Percentiles rank a stretch among this genome's conserved stretches.
These are phyloP conservation scores for Meliscaeva auricollis DNA, from an alignment of 2,888 invertebrate genomes.

Conservation along the genomic window DNA sequence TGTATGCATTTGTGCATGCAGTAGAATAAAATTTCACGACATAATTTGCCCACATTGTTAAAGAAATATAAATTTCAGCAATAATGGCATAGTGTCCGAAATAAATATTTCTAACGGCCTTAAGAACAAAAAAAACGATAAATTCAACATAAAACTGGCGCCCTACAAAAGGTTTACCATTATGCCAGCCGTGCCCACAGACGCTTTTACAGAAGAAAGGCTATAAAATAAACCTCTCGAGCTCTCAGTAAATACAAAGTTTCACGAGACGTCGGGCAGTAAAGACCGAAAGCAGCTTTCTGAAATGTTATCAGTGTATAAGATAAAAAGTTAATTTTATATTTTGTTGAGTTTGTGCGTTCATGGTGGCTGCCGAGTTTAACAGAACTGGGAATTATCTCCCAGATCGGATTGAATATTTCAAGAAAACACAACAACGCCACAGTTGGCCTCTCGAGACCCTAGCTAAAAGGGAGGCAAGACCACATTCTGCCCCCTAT, in stretches of 20 bases:
- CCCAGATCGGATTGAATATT: constrained; percentile 45
- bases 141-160: no score
- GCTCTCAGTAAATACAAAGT: constrained; percentile 1
- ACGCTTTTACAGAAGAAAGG: neutral
- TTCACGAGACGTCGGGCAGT: neutral
- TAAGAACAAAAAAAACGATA: no score
- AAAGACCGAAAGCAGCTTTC: neutral
- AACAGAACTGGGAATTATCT: constrained; percentile 42
- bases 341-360: constrained; percentile 25
- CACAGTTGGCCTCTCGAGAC: constrained; percentile 79
- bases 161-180: no score
- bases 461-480: constrained; percentile 81
- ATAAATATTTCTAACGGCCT: no score
- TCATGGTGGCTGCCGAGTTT: constrained; percentile 54
- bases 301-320: constrained; percentile 26
- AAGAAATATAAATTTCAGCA: no score
- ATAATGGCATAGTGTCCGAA: no score
- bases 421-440: constrained; percentile 40
- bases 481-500: constrained; percentile 82
- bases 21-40: no score
- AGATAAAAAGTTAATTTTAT: constrained; percentile 10
- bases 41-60: no score
- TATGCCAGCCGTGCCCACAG: neutral
- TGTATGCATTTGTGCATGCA: no score
- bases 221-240: constrained; percentile 12